phyloP scores from a whole-genome alignment of 2,113 vertebrate species.

The Hemibates koningsi region DNA sequence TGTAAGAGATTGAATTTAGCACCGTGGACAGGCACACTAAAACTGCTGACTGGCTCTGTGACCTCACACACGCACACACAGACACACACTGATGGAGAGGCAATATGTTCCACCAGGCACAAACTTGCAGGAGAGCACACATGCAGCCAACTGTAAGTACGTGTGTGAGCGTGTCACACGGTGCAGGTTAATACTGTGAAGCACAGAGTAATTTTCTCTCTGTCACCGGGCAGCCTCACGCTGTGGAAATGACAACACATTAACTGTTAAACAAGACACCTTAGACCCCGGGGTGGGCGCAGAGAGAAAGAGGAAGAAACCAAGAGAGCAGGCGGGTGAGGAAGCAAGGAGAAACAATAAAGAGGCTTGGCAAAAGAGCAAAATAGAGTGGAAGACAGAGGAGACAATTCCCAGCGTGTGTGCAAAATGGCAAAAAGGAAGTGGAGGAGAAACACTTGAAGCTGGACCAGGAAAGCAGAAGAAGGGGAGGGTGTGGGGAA shows the following conservation, averaged over 20 bases:
- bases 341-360: not conserved
- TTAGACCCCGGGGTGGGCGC: constrained; percentile 35
- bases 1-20: constrained; percentile 66
- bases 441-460: not conserved
- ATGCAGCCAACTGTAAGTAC: constrained; percentile 8
- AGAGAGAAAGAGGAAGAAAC: not conserved
- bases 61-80: constrained; percentile 36
- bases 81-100: constrained; percentile 26
- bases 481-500: not conserved
- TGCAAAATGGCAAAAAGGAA: not conserved
- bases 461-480: not conserved
- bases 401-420: not conserved
- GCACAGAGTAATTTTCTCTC: constrained; percentile 52
- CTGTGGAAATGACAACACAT: constrained; percentile 59
- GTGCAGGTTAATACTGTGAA: constrained; percentile 53
- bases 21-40: constrained; percentile 44
- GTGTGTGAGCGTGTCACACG: constrained; percentile 18
- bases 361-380: not conserved
- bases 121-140: constrained; percentile 26
- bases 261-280: constrained; percentile 68
- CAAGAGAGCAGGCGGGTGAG: not conserved
- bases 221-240: constrained; percentile 37
- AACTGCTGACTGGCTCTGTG: constrained; percentile 59
- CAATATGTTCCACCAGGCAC: constrained; percentile 43
- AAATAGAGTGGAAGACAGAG: not conserved